Evolutionary conservation across 2,888 invertebrate species (phyloP).

Genomic region (Thalpophila matura): DNA sequence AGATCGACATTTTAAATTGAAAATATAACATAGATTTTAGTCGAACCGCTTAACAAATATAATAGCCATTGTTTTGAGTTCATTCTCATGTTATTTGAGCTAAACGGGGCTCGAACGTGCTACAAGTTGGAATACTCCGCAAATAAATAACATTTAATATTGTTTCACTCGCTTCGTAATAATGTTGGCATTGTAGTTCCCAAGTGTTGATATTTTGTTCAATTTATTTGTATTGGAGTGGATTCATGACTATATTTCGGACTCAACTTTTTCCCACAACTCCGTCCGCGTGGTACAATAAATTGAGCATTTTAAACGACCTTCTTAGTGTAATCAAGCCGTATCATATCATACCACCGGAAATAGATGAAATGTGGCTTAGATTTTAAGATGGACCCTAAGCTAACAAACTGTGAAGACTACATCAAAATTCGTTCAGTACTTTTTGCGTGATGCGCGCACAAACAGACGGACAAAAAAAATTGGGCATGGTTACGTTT

Average conservation of each 20-base stretch:
- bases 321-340: no score
- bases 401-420: no score
- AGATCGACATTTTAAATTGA: constrained; percentile 47
- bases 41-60: constrained; percentile 56
- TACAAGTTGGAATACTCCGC: constrained; percentile 55
- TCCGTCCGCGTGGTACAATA: no score
- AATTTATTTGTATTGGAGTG: constrained; percentile 42
- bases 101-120: constrained; percentile 63
- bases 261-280: no score
- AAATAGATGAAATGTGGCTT: no score
- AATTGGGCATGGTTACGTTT: no score
- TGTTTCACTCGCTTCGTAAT: constrained; percentile 46
- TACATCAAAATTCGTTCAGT: no score
- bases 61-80: constrained; percentile 62
- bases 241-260: constrained; percentile 27
- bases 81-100: constrained; percentile 62
- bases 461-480: no score
- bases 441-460: no score
- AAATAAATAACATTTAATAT: constrained; percentile 66
- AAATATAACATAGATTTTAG: constrained; percentile 53
- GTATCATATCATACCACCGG: no score
- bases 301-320: no score
- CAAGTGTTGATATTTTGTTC: constrained; percentile 55
- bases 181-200: constrained; percentile 53
- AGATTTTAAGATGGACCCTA: no score